Evolutionary conservation across 2,113 vertebrate genomes (phyloP).

Genomic region (Cheirogaleus medius): DNA sequence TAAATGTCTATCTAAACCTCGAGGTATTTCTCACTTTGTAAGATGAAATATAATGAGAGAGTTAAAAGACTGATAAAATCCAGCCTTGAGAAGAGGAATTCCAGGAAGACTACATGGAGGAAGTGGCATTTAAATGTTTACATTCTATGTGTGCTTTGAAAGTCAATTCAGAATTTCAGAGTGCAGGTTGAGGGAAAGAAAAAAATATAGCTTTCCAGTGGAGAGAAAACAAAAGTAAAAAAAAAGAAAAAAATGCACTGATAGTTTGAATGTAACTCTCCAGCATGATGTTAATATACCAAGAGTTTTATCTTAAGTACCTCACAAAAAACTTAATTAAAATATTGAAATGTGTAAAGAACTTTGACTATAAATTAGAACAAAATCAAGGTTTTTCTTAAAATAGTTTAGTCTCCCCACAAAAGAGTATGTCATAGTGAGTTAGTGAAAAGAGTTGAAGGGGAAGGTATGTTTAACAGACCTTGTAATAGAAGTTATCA

Average conservation of each 20-base stretch:
- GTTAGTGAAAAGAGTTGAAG: background rate
- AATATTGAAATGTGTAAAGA: background rate
- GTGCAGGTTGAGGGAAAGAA: background rate
- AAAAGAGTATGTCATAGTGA: background rate
- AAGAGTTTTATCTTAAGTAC: background rate
- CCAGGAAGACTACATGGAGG: background rate
- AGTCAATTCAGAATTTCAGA: background rate
- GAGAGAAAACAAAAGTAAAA: background rate
- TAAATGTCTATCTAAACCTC: background rate
- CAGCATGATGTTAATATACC: background rate
- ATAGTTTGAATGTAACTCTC: background rate
- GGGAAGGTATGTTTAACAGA: background rate
- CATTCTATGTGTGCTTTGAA: background rate
- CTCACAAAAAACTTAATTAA: background rate
- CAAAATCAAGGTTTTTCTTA: conserved; percentile 1
- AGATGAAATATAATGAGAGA: background rate
- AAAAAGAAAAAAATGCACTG: background rate
- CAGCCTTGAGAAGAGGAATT: background rate
- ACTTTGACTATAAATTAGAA: background rate
- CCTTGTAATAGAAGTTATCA: background rate
- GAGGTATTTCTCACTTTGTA: background rate
- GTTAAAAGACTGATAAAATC: background rate
- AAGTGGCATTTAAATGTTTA: background rate
- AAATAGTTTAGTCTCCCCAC: background rate
- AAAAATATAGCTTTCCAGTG: background rate